Conservation (phyloP, 2,113 vertebrate genomes). For the Gopherus evgoodei region DNA sequence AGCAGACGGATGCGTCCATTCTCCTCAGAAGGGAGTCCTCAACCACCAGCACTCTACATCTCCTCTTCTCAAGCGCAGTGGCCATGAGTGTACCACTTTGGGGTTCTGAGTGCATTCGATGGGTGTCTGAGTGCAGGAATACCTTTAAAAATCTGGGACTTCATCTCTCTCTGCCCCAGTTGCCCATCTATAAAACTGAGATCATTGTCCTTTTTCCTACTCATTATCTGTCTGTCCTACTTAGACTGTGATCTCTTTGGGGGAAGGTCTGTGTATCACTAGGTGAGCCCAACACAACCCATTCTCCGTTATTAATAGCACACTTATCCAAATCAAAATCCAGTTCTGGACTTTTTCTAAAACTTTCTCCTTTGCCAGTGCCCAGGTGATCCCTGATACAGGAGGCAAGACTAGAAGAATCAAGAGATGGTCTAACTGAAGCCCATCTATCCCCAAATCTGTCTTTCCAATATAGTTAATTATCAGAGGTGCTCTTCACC, state of each 20-base stretch:
- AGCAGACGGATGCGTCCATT: no score
- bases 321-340: not conserved
- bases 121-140: not conserved
- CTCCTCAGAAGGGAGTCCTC: no score
- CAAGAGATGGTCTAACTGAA: not conserved
- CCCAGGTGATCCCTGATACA: not conserved
- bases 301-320: not conserved
- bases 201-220: slow-evolving; percentile 20
- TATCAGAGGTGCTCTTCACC: not conserved
- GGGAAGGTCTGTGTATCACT: not conserved
- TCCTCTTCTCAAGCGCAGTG: not conserved
- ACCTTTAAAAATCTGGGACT: not conserved
- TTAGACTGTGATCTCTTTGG: slow-evolving; percentile 8
- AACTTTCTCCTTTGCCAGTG: not conserved
- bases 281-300: not conserved
- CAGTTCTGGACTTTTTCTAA: not conserved
- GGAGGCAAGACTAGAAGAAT: not conserved
- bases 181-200: slow-evolving; percentile 11
- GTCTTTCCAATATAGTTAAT: not conserved
- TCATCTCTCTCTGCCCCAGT: not conserved
- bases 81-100: not conserved
- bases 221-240: slow-evolving; percentile 14
- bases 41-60: not conserved
- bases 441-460: not conserved
- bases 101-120: not conserved